These are phyloP conservation scores for Pristionchus maxplancki DNA, from an alignment of 2,888 invertebrate species.

Conservation along the genomic window DNA sequence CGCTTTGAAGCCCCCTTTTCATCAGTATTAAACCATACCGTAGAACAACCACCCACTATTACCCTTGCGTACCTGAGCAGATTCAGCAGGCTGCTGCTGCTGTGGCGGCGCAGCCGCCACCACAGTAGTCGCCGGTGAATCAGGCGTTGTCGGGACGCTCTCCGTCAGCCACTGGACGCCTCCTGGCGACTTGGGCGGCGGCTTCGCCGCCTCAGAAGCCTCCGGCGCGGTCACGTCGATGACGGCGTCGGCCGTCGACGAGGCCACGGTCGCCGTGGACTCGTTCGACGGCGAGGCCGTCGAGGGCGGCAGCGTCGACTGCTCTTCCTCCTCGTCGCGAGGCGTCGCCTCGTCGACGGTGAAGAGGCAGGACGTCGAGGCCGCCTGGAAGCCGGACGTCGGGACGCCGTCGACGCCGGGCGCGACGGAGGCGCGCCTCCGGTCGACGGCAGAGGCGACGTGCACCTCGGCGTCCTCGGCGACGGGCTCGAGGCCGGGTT, in stretches of 20 bases:
- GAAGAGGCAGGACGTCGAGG: background rate
- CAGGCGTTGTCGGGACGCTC: conserved; percentile 17
- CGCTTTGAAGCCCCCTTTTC: no score
- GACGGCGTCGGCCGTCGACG: conserved; percentile 13
- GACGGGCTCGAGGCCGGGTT: conserved; percentile 19
- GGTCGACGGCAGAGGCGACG: background rate
- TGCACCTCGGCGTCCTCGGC: conserved; percentile 19
- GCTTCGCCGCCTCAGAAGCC: background rate
- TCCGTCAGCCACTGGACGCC: conserved; percentile 48
- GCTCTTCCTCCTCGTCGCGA: background rate
- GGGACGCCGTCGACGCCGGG: background rate
- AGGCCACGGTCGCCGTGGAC: background rate
- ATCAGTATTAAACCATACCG: no score
- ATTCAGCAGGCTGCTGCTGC: background rate
- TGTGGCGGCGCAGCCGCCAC: background rate
- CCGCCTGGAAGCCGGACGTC: background rate
- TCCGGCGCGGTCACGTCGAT: conserved; percentile 9
- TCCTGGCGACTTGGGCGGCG: background rate
- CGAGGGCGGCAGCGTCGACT: background rate
- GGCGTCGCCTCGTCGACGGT: conserved; percentile 12
- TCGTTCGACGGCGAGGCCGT: conserved; percentile 33
- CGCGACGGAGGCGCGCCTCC: background rate
- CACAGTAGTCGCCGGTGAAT: conserved; percentile 7
- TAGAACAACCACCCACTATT: no score
- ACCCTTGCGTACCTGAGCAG: background rate